phyloP scores from a whole-genome alignment of 1,140 invertebrate genomes.

The Drosophila seguyi region DNA sequence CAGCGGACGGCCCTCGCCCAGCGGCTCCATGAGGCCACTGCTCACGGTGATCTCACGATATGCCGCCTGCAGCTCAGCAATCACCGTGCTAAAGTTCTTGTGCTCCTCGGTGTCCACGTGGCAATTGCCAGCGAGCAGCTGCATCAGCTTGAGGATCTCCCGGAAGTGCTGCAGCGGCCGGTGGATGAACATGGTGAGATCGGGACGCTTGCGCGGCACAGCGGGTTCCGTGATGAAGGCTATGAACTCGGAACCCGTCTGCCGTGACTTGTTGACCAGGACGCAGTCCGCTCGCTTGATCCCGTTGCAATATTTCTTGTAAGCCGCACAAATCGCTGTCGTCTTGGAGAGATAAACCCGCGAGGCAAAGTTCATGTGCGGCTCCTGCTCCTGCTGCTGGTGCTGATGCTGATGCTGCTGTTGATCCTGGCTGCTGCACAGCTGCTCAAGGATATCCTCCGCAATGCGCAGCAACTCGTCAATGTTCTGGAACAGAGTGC shows the following conservation, averaged over 20 bases:
- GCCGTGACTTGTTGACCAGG: conserved; percentile 88
- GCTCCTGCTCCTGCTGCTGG: conserved; percentile 90
- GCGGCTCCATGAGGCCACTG: conserved; percentile 92
- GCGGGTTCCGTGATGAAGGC: conserved; percentile 91
- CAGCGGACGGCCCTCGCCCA: conserved; percentile 91
- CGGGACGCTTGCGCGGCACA: conserved; percentile 91
- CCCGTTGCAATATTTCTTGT: conserved; percentile 92
- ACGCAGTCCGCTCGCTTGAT: conserved; percentile 93
- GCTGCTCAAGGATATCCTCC: conserved; percentile 91
- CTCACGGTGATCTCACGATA: conserved; percentile 93
- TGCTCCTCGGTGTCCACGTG: conserved; percentile 84
- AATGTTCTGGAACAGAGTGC: conserved; percentile 92
- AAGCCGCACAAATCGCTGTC: conserved; percentile 89
- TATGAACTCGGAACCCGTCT: conserved; percentile 88
- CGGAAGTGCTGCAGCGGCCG: conserved; percentile 92
- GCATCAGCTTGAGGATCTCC: conserved; percentile 87
- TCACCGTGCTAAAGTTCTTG: conserved; percentile 84
- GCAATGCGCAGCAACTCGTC: conserved; percentile 92
- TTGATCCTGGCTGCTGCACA: conserved; percentile 89
- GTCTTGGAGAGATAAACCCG: conserved; percentile 90
- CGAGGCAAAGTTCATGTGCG: conserved; percentile 88
- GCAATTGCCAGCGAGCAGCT: conserved; percentile 79
- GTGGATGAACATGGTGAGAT: conserved; percentile 92
- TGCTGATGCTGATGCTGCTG: conserved; percentile 86
- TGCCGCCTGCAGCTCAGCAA: conserved; percentile 86